Conservation (phyloP, 2,888 invertebrate species). For the Caenorhabditis drosophilae region DNA sequence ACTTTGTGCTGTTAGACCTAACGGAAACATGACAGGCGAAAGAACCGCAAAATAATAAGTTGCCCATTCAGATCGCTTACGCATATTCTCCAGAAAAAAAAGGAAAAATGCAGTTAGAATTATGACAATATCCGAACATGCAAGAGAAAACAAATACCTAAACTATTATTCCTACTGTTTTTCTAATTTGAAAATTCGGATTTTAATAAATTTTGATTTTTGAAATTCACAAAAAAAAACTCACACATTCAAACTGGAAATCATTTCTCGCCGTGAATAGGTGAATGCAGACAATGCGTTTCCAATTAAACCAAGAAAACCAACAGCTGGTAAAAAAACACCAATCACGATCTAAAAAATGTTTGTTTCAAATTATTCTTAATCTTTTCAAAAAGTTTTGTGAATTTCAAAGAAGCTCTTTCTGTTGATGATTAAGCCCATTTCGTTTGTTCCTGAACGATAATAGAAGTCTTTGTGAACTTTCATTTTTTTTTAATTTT, state of each 20-base stretch:
- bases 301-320: conserved; percentile 62
- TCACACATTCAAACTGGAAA: conserved; percentile 63
- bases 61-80: conserved; percentile 54
- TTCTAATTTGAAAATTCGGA: neutral
- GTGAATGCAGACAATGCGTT: conserved; percentile 63
- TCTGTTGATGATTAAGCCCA: neutral
- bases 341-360: conserved; percentile 63
- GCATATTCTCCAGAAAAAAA: conserved; percentile 64
- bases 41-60: conserved; percentile 58
- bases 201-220: neutral
- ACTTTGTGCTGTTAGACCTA: conserved; percentile 55
- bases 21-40: conserved; percentile 63
- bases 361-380: neutral
- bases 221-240: too few relatives aligned
- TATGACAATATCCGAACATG: conserved; percentile 56
- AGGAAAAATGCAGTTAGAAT: conserved; percentile 65
- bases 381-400: too few relatives aligned
- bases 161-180: conserved; percentile 5
- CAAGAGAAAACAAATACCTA: conserved; percentile 63
- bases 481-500: neutral
- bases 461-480: neutral
- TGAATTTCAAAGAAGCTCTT: too few relatives aligned
- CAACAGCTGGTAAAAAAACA: conserved; percentile 62
- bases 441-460: neutral
- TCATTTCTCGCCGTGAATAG: conserved; percentile 62